Base-by-base conservation (phyloP, 2,113 vertebrate species). In the Verasper variegatus region DNA sequence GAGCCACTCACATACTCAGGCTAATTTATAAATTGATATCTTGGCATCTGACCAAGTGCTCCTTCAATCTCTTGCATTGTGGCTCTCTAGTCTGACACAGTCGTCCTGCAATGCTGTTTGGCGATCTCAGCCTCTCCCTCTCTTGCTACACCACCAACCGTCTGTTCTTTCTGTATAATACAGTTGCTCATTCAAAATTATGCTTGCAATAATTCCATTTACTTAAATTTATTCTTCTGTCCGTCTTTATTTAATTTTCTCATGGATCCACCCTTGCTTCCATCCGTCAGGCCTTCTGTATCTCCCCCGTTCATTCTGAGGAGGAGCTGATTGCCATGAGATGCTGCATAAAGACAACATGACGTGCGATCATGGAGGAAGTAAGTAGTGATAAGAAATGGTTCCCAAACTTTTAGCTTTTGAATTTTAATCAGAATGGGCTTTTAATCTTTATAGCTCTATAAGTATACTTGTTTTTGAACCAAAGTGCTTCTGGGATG, bases 11-110 rank as follows among this genome's bases (percentile, higher is more conserved):
- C 27, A 59, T 56, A 60, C 78, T 3, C 17, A 61, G 17, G 64
- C 52, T 83, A 71, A 91, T 93, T 91, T 86, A 71, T 23, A 91
- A 93, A 93, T 94, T 87, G 56, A 93, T 94, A 74, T 61, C 60
- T 78, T 89, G 83, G 87, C 73, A 21, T 54, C 61, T 23, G 69
- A 68, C 71, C 81, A 81, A 92, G 81, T 57, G 64, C 78, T 76
- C 68, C 55, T 20, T 71, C 71, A 76, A 76, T 88, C 78, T 84
- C 63, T 56, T 78, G 71, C 64, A 90, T 81, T 88, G 82, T 69
- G 9, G 64, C 78, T 74, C 40, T 77, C 17, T 24, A 8, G 52
- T 45, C 47, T 59, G 64, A 62, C 71, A 72, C 27, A 37, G 47
- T 8, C 7, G 14, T 56, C 54, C 40, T 47, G 37, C 5, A 20